Evolutionary conservation across 2,113 vertebrate genomes (phyloP), one percentile per base, ranked within the genome.

Genomic region (Percopsis transmontana): DNA sequence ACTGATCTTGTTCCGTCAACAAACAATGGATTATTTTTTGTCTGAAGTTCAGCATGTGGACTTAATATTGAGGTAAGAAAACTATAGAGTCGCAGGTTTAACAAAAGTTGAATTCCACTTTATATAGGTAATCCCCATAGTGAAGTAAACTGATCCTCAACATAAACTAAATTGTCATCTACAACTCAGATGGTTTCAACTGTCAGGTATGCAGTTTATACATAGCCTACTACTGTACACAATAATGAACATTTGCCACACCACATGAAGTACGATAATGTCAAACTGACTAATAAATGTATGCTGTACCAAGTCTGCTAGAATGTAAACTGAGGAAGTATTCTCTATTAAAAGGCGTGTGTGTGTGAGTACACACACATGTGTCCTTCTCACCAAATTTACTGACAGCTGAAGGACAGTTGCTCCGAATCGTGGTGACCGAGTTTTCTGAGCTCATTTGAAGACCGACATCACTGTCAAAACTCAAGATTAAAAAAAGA

Each of bases 331-430:
- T 78, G 41, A 66, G 59, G 23, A 0, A 1, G 51, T 10, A 27
- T 45, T 19, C 56, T 18, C 39, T 9, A 72, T 73, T 16, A 58
- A 59, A 14, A n/a, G 19, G 24, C 5, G 8, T 41, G 18, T 54
- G 56, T 58, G 40, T 44, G 9, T 19, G 38, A 14, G 51, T 53
- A 13, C 42, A 45, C 40, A 41, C 40, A n/a, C 2, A 19, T 23
- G 68, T 58, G 33, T 19, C 8, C 61, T 66, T 83, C 92, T 96
- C 85, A 99, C 97, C 95, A 90, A 98, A 97, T 85, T 87, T 97
- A 62, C 70, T 72, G 72, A 89, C 88, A 75, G 96, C 93, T 65
- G 85, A 91, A 70, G 91, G 86, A 56, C 91, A 92, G 87, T 97
- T 91, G 27, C 95, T 96, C 88, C 88, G 94, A 61, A 99, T 70